Conservation (phyloP, 2,888 invertebrate species). For the Odontomyia ornata region DNA sequence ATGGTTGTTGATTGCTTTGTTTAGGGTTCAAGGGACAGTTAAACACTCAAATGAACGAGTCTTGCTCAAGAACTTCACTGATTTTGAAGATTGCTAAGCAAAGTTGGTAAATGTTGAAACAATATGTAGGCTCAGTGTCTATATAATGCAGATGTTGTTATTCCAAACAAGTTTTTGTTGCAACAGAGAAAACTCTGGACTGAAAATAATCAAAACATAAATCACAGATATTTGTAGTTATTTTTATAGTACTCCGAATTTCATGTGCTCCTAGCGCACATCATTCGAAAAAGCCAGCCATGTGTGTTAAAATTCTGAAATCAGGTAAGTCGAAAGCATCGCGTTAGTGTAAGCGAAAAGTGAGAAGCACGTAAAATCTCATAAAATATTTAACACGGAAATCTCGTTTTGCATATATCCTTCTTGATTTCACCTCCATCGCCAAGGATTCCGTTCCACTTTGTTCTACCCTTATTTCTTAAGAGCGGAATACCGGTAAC, state of each 20-base stretch:
- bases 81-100: background rate
- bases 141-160: no score
- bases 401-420: slow-evolving; percentile 51
- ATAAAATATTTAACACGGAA: slow-evolving; percentile 49
- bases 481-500: background rate
- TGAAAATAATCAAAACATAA: no score
- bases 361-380: slow-evolving; percentile 45
- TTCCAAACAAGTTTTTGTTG: no score
- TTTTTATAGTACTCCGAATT: slow-evolving; percentile 12
- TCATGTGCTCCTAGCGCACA: background rate
- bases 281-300: slow-evolving; percentile 10
- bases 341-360: slow-evolving; percentile 37
- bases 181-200: no score
- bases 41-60: slow-evolving; percentile 14
- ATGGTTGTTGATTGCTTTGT: slow-evolving; percentile 20
- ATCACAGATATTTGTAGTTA: no score
- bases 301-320: slow-evolving; percentile 39
- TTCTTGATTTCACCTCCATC: slow-evolving; percentile 47
- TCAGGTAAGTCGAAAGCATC: slow-evolving; percentile 46
- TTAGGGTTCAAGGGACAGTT: slow-evolving; percentile 20
- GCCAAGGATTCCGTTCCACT: slow-evolving; percentile 5
- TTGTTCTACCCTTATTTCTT: slow-evolving; percentile 30
- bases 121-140: no score
- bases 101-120: no score
- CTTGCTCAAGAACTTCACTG: background rate